Base-by-base conservation (phyloP, 2,888 invertebrate species). In the Vanessa cardui region DNA sequence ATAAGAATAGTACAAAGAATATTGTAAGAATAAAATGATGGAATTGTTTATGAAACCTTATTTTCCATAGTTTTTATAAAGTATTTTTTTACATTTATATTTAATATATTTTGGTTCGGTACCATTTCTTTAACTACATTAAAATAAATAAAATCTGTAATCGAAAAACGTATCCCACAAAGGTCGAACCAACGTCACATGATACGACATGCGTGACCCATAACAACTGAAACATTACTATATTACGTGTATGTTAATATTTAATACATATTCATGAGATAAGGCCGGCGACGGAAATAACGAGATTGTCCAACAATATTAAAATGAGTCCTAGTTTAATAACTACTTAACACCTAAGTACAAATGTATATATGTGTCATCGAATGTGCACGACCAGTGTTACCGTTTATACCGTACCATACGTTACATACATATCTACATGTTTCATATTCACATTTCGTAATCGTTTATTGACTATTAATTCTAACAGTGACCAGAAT, bases 201-300 rank as follows among this genome's bases (percentile, higher is more conserved):
- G 64, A 68, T 56, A 31, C 50, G 45, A 68, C 49, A 68, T 56
- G 58, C 50, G 15, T 68, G 68, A 64, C 64, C 61, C 61, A 49
- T 62, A 58, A 50, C n/a, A 47, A 49, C 62, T 62, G 58, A 66
- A 62, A 58, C 47, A 62, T 54, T 21, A 20, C 45, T 58, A 58
- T 49, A 62, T 26, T 33, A 54, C 59, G 50, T 47, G 47, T 33
- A 45, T 50, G 20, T 62, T 18, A 46, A 54, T 62, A 63, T 45
- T 39, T 50, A 26, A 61, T 64, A 49, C 33, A 58, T 68, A 64
- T 64, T 64, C 47, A 21, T 31, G 46, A 64, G 68, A 64, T 68
- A 64, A 61, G 47, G 33, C 47, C 46, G 49, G 61, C 56, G 49
- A 64, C 56, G 45, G 49, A 64, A 61, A 50, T 58, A 68, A 68